Evolutionary conservation across 1,140 invertebrate species (phyloP).

Genomic region (Drosophila nikananu): DNA sequence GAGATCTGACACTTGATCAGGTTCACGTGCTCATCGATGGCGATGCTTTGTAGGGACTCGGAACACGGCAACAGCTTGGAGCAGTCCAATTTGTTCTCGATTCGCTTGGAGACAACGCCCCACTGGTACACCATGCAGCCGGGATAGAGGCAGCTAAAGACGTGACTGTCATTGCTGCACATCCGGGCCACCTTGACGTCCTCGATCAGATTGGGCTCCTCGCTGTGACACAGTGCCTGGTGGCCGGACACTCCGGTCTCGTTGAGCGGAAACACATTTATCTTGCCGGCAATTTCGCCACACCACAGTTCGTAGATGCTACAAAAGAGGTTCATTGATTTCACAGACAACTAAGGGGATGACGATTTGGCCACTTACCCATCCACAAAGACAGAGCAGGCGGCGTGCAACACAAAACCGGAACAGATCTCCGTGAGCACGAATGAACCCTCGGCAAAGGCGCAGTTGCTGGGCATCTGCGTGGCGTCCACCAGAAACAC

Average conservation of each 20-base stretch:
- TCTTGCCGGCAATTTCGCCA: slow-evolving; percentile 90
- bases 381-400: slow-evolving; percentile 86
- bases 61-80: slow-evolving; percentile 96
- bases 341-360: not conserved
- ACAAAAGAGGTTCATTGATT: slow-evolving; percentile 13
- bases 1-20: slow-evolving; percentile 94
- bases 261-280: slow-evolving; percentile 89
- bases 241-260: slow-evolving; percentile 88
- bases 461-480: slow-evolving; percentile 87
- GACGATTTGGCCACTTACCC: slow-evolving; percentile 74
- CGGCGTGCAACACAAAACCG: slow-evolving; percentile 87
- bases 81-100: slow-evolving; percentile 94
- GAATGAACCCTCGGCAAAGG: slow-evolving; percentile 89
- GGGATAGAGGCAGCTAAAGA: slow-evolving; percentile 92
- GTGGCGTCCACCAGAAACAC: slow-evolving; percentile 90
- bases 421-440: slow-evolving; percentile 92
- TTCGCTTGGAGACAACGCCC: slow-evolving; percentile 88
- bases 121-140: slow-evolving; percentile 95
- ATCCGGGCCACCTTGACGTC: slow-evolving; percentile 88
- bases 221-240: slow-evolving; percentile 79
- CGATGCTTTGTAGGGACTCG: slow-evolving; percentile 95
- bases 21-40: slow-evolving; percentile 94
- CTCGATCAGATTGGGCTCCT: slow-evolving; percentile 79
- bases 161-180: slow-evolving; percentile 87
- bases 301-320: slow-evolving; percentile 90